These are phyloP conservation scores for Microctonus hyperodae DNA, from an alignment of 2,888 invertebrate species.

Conservation along the genomic window DNA sequence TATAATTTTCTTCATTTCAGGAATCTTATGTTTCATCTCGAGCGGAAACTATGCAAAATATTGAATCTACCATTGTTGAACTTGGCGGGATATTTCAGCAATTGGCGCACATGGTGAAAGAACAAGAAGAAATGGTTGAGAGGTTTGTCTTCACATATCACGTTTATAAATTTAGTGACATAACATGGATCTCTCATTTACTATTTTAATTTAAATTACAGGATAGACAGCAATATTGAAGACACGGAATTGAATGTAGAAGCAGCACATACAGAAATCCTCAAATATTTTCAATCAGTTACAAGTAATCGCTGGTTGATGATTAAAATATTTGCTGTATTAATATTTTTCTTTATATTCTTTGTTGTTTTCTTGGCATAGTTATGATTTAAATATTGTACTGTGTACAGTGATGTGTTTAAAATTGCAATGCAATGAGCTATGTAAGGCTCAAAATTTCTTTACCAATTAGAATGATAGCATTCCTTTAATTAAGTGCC, in stretches of 20 bases:
- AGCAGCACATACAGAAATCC: constrained; percentile 95
- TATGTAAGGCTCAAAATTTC: neutral
- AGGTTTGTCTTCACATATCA: constrained; percentile 62
- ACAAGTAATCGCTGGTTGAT: constrained; percentile 98
- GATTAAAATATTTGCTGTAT: constrained; percentile 98
- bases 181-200: constrained; percentile 8
- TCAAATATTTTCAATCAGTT: constrained; percentile 97
- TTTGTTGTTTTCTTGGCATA: constrained; percentile 97
- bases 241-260: constrained; percentile 96
- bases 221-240: constrained; percentile 97
- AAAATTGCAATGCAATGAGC: neutral
- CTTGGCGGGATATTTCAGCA: constrained; percentile 98
- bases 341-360: constrained; percentile 99
- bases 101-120: constrained; percentile 95
- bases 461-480: constrained; percentile 30
- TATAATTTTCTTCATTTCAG: constrained; percentile 41
- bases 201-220: constrained; percentile 50
- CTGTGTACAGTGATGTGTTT: constrained; percentile 11
- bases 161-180: constrained; percentile 10
- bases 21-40: constrained; percentile 91
- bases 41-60: constrained; percentile 98
- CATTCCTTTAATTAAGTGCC: constrained; percentile 26
- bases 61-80: constrained; percentile 98
- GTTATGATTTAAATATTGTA: constrained; percentile 42
- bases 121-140: constrained; percentile 98